phyloP scores from a whole-genome alignment of 2,113 vertebrate genomes.

The Meriones unguiculatus region DNA sequence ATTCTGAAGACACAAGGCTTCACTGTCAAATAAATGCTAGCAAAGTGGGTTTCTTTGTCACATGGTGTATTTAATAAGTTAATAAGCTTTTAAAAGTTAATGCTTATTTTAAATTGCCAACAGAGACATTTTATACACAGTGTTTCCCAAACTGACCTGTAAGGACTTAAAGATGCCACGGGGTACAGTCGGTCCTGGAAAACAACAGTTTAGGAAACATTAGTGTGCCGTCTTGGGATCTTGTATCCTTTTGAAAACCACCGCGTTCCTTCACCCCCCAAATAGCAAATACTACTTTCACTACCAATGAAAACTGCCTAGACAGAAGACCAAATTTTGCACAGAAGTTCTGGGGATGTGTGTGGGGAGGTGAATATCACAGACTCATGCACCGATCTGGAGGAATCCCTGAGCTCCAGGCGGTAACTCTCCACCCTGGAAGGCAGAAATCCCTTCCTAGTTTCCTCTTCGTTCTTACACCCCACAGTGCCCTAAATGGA shows the following conservation, averaged over 20 bases:
- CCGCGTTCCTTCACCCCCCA: background rate
- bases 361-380: background rate
- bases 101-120: slow-evolving; percentile 21
- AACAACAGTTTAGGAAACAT: slow-evolving; percentile 5
- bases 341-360: background rate
- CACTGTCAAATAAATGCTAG: background rate
- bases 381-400: background rate
- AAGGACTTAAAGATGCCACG: background rate
- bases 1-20: background rate
- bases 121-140: background rate
- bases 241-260: background rate
- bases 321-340: background rate
- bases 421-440: background rate
- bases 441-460: background rate
- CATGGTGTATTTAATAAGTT: background rate
- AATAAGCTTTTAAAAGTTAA: slow-evolving; percentile 31
- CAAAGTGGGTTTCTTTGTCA: background rate
- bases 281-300: background rate
- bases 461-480: background rate
- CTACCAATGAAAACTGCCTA: background rate
- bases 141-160: slow-evolving; percentile 27
- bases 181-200: background rate
- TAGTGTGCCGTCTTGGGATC: background rate
- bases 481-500: background rate
- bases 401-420: background rate